phyloP scores from a whole-genome alignment of 2,888 invertebrate species.

The Candidula unifasciata region DNA sequence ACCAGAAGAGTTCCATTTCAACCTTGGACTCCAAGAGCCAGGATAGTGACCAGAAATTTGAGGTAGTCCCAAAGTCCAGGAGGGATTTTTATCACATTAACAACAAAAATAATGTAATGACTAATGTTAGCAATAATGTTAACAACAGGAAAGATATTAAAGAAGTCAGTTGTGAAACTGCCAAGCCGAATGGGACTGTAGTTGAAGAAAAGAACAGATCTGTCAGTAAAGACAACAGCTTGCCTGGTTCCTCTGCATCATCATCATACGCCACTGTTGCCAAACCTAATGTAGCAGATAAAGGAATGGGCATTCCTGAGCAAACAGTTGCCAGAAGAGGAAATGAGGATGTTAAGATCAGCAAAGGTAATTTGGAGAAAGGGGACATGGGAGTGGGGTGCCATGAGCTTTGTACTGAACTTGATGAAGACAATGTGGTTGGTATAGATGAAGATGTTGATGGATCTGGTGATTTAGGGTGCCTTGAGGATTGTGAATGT shows the following conservation, averaged over 20 bases:
- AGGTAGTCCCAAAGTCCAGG: not conserved
- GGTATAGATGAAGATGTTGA: not conserved
- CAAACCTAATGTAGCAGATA: not conserved
- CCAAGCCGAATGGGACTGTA: not conserved
- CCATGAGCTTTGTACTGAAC: not conserved
- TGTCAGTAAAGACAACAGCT: not conserved
- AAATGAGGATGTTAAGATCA: not conserved
- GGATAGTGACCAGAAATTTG: slow-evolving; percentile 27
- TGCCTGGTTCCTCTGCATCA: not conserved
- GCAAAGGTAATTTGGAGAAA: not conserved
- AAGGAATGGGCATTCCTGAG: not conserved
- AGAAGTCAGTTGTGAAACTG: not conserved
- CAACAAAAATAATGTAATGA: not conserved
- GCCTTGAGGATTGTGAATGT: not conserved
- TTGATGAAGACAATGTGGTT: not conserved
- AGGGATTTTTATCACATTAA: not conserved
- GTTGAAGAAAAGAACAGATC: not conserved
- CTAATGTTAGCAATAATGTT: no score
- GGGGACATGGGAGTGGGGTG: not conserved
- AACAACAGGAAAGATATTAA: not conserved
- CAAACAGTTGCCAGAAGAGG: not conserved
- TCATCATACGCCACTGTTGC: not conserved
- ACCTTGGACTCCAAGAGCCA: slow-evolving; percentile 44
- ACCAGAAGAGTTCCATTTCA: slow-evolving; percentile 44
- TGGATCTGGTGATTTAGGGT: not conserved